Evolutionary conservation across 2,888 invertebrate genomes (phyloP).

Genomic region (Harpagoxenus sublaevis): DNA sequence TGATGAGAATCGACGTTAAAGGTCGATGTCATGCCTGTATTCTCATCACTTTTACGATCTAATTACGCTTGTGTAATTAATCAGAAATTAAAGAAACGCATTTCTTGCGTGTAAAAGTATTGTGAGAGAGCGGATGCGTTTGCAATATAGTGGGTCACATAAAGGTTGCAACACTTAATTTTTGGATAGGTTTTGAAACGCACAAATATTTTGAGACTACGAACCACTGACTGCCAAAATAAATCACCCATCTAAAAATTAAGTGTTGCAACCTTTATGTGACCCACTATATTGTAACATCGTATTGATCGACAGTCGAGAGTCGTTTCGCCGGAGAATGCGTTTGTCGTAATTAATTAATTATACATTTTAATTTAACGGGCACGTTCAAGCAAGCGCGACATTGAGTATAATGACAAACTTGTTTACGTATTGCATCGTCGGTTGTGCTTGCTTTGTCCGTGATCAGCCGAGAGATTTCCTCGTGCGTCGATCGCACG

Average conservation of each 20-base stretch:
- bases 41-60: not conserved
- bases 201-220: too few relatives aligned
- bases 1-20: not conserved
- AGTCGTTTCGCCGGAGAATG: not conserved
- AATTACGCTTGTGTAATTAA: not conserved
- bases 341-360: conserved; percentile 28
- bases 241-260: too few relatives aligned
- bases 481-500: conserved; percentile 31
- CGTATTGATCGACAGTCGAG: not conserved
- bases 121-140: not conserved
- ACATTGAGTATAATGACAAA: conserved; percentile 43
- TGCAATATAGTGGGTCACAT: too few relatives aligned
- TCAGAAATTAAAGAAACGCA: not conserved
- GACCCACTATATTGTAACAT: too few relatives aligned
- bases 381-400: not conserved
- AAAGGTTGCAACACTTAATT: too few relatives aligned
- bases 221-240: too few relatives aligned
- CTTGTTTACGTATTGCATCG: conserved; percentile 27
- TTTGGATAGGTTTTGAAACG: too few relatives aligned
- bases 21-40: not conserved
- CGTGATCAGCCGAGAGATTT: conserved; percentile 42
- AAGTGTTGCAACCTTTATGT: too few relatives aligned
- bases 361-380: conserved; percentile 20
- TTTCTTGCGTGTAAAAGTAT: not conserved
- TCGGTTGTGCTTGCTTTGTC: not conserved